phyloP scores from a whole-genome alignment of 2,113 vertebrate species.

The Crypturellus undulatus region DNA sequence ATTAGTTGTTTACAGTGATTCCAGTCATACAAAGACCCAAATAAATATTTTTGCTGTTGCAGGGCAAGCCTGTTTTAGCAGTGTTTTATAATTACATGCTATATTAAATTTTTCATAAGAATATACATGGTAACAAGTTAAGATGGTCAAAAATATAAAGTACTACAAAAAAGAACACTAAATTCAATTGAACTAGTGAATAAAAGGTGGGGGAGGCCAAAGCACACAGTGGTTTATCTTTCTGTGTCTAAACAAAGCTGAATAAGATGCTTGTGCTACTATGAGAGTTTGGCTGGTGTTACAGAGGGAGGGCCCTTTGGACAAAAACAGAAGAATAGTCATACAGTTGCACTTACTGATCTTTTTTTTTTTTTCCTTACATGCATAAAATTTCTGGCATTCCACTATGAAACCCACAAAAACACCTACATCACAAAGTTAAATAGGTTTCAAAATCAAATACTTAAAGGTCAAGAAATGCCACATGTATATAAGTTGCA shows the following conservation, averaged over 20 bases:
- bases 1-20: conserved; percentile 62
- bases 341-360: background rate
- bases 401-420: conserved; percentile 58
- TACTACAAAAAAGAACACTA: background rate
- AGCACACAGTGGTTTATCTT: conserved; percentile 60
- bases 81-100: conserved; percentile 47
- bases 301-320: background rate
- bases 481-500: conserved; percentile 11
- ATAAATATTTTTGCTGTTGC: conserved; percentile 39
- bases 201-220: conserved; percentile 14
- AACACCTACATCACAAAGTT: conserved; percentile 53
- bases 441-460: conserved; percentile 47
- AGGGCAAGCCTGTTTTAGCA: conserved; percentile 27
- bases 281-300: conserved; percentile 15
- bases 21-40: conserved; percentile 55
- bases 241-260: conserved; percentile 65
- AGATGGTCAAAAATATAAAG: background rate
- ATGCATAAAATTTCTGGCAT: conserved; percentile 55
- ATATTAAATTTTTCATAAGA: conserved; percentile 34
- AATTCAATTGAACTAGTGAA: conserved; percentile 13
- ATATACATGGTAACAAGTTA: background rate
- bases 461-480: conserved; percentile 53
- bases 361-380: background rate
- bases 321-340: conserved; percentile 29
- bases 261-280: conserved; percentile 67